Percentiles rank a stretch among this genome's conserved stretches.
phyloP scores from a whole-genome alignment of 2,797 vertebrate genomes.

The Echeneis naucrates region DNA sequence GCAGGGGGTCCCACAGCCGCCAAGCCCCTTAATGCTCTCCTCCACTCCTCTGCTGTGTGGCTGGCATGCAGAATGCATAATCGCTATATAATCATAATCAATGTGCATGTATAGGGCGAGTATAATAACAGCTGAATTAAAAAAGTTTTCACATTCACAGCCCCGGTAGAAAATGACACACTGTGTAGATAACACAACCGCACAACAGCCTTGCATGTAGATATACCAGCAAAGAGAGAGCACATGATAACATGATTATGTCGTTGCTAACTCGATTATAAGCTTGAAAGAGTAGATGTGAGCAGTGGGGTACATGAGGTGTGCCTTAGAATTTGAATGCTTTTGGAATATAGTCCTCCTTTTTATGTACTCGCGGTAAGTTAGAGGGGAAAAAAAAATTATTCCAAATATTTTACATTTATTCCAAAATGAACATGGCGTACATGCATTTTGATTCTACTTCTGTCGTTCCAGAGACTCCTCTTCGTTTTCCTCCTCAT shows the following conservation, averaged over 20 bases:
- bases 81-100: constrained; percentile 77
- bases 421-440: constrained; percentile 56
- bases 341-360: constrained; percentile 25
- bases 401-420: constrained; percentile 58
- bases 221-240: constrained; percentile 48
- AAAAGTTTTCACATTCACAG: constrained; percentile 22
- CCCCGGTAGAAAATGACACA: constrained; percentile 17
- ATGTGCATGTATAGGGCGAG: constrained; percentile 60
- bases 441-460: constrained; percentile 39
- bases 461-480: constrained; percentile 3
- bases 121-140: constrained; percentile 38
- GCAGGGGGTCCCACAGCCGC: constrained; percentile 94
- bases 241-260: constrained; percentile 67
- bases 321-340: constrained; percentile 58
- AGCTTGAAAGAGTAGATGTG: constrained; percentile 64
- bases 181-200: constrained; percentile 33
- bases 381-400: constrained; percentile 31
- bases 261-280: constrained; percentile 71
- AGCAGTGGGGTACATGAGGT: constrained; percentile 56
- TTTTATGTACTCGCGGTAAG: constrained; percentile 54
- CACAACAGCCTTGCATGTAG: constrained; percentile 52
- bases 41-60: constrained; percentile 85
- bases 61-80: constrained; percentile 79
- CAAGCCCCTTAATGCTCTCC: constrained; percentile 94
- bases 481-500: constrained; percentile 15